A percentile compares a stretch with the other conserved stretches of the same genome.
phyloP scores from a whole-genome alignment of 2,113 vertebrate species.

The Petaurus breviceps region DNA sequence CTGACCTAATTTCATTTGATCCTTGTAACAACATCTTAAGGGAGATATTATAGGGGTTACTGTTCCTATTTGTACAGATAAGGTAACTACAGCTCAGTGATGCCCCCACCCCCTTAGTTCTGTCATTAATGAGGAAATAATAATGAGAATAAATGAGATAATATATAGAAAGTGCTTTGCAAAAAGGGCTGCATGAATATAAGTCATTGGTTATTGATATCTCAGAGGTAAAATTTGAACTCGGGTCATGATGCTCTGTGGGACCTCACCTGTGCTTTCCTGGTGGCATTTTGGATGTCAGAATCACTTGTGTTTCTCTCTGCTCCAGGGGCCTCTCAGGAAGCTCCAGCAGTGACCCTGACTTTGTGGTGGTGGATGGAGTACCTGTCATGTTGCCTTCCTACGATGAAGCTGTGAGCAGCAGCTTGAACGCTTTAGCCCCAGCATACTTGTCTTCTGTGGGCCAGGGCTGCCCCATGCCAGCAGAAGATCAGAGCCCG shows the following conservation, averaged over 20 bases:
- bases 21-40: background rate
- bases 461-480: constrained; percentile 80
- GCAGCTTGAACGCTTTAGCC: constrained; percentile 79
- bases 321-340: constrained; percentile 83
- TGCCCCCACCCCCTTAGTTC: background rate
- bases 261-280: background rate
- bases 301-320: background rate
- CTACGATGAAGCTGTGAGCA: constrained; percentile 91
- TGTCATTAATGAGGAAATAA: background rate
- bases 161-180: background rate
- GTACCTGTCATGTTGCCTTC: constrained; percentile 91
- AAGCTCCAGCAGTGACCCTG: constrained; percentile 83
- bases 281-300: background rate
- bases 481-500: constrained; percentile 87
- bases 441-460: constrained; percentile 79
- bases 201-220: background rate
- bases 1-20: background rate
- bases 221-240: background rate
- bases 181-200: background rate
- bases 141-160: background rate
- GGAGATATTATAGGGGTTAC: background rate
- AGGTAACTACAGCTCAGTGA: background rate
- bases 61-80: background rate
- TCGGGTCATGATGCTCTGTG: background rate
- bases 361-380: constrained; percentile 91